These are phyloP conservation scores for Vulpes vulpes DNA, from an alignment of 2,113 vertebrate genomes.

Conservation along the genomic window DNA sequence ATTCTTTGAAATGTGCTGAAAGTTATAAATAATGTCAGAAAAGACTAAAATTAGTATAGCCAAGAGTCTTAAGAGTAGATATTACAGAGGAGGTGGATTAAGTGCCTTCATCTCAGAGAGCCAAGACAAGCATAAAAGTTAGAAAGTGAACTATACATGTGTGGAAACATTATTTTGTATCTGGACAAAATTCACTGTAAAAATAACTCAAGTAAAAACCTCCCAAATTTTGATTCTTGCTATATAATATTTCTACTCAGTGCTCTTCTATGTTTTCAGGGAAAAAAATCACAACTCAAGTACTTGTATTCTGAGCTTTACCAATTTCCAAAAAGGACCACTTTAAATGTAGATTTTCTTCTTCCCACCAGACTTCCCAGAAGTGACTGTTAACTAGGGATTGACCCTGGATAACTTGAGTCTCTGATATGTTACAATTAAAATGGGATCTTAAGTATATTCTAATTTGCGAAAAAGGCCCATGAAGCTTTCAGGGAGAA, in stretches of 20 bases:
- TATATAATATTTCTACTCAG: background rate
- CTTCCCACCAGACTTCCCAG: background rate
- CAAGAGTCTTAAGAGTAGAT: background rate
- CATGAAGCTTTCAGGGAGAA: slow-evolving; percentile 21
- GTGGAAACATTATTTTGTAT: background rate
- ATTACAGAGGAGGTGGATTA: background rate
- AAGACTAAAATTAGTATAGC: background rate
- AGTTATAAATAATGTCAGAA: background rate
- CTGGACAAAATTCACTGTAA: slow-evolving; percentile 16
- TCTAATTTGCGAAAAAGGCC: background rate
- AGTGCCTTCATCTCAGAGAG: background rate
- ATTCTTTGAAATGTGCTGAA: slow-evolving; percentile 35
- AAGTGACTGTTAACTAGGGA: slow-evolving; percentile 21
- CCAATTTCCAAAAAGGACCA: background rate
- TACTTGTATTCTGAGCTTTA: background rate
- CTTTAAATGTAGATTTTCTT: slow-evolving; percentile 41
- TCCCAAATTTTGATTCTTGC: slow-evolving; percentile 13
- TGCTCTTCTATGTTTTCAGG: background rate
- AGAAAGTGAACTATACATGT: background rate
- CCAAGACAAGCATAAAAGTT: background rate
- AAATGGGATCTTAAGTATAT: slow-evolving; percentile 38
- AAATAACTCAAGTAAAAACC: background rate
- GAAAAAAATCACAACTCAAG: background rate
- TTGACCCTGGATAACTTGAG: background rate
- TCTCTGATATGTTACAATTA: slow-evolving; percentile 30